These are phyloP conservation scores for Portunus trituberculatus DNA, from an alignment of 1,140 invertebrate species.

Conservation along the genomic window DNA sequence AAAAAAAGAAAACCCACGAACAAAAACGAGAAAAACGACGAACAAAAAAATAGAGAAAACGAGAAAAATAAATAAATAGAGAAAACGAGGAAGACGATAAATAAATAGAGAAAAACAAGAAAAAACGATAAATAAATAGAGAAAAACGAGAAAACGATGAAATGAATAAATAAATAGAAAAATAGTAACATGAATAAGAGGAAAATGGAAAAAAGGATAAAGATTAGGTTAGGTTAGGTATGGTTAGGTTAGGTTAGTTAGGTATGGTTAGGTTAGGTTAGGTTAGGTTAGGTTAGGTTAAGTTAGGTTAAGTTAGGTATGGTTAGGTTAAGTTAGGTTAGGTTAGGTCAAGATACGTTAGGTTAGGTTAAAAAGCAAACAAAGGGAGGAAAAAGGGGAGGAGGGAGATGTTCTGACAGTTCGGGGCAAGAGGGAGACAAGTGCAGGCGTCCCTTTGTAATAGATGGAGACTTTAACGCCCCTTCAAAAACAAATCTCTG, in stretches of 20 bases:
- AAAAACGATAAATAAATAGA: neutral
- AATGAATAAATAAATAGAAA: neutral
- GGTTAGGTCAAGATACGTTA: neutral
- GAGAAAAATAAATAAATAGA: neutral
- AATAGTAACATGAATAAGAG: neutral
- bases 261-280: neutral
- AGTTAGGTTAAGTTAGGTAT: neutral
- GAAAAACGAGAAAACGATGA: neutral
- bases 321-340: neutral
- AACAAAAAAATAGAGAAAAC: no score
- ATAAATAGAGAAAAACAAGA: no score
- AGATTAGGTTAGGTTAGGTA: neutral
- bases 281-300: neutral
- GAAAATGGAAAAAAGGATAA: neutral
- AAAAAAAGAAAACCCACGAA: no score
- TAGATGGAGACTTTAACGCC: slow-evolving; percentile 36
- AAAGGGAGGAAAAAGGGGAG: neutral
- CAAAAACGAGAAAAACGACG: neutral
- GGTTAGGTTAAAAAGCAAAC: neutral
- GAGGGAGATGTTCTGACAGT: neutral
- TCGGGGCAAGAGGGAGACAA: neutral
- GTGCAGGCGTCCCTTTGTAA: neutral
- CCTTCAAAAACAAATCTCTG: neutral
- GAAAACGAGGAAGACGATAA: no score
- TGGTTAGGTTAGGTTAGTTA: neutral